phyloP scores from a whole-genome alignment of 2,888 invertebrate species.

The Choristoneura rosaceana region DNA sequence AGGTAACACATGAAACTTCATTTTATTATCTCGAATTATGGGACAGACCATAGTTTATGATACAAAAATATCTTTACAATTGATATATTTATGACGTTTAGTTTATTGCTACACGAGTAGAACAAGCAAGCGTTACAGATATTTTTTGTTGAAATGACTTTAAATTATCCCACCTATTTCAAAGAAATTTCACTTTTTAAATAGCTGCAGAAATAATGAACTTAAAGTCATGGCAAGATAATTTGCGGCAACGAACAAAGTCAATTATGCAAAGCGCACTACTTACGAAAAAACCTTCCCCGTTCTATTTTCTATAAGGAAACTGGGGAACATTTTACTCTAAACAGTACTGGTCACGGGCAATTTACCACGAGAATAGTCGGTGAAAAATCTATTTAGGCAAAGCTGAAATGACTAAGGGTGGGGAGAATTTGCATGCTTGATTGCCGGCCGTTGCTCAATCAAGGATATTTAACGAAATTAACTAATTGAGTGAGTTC shows the following conservation, averaged over 20 bases:
- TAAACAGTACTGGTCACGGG: conserved; percentile 46
- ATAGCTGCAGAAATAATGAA: conserved; percentile 20
- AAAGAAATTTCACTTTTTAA: not conserved
- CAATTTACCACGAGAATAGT: conserved; percentile 58
- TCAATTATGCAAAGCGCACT: conserved; percentile 29
- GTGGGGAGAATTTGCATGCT: conserved; percentile 78
- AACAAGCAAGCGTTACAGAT: too few species aligned
- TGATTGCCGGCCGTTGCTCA: conserved; percentile 84
- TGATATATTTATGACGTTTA: too few species aligned
- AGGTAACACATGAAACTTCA: too few species aligned
- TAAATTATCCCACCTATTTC: not conserved
- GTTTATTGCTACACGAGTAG: too few species aligned
- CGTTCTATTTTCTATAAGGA: conserved; percentile 48
- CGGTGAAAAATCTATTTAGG: conserved; percentile 57
- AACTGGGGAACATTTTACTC: conserved; percentile 45
- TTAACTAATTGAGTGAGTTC: conserved; percentile 84
- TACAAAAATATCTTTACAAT: not conserved
- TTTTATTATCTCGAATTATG: too few species aligned
- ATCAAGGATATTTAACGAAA: conserved; percentile 85
- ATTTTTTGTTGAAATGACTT: too few species aligned
- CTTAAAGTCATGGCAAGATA: not conserved
- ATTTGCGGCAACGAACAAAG: conserved; percentile 27
- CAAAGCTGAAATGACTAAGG: conserved; percentile 63
- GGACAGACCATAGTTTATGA: not conserved
- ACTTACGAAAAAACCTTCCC: conserved; percentile 12